Evolutionary conservation across 2,888 invertebrate genomes (phyloP), one percentile per base, ranked within the genome.

Genomic region (Xiphydria camelus): DNA sequence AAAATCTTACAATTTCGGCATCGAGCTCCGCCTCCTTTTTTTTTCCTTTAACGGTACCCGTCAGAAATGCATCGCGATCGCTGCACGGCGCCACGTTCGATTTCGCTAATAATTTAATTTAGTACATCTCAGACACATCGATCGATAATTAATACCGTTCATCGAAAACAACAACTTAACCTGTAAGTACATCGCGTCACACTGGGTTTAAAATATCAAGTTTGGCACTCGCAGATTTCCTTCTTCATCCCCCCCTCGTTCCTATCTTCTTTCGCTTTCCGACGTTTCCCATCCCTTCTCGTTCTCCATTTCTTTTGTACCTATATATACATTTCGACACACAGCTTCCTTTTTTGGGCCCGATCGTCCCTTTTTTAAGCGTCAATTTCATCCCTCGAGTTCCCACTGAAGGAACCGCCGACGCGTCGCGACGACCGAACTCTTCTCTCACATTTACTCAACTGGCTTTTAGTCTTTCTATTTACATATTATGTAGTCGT

Each of bases 71-170:
- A n/a, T n/a, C n/a, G n/a, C n/a, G n/a, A n/a, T n/a, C n/a, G 20
- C 21, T 4, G 12, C 29, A 29, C 29, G 29, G 1, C 12, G 29
- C 29, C 4, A 29, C 7, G 6, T 29, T 6, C 29, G 12, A n/a
- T 15, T 29, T 29, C 15, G 34, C 17, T 57, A 73, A 73, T 75
- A 73, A 75, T 71, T 73, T 71, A 71, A 72, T 52, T 58, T 68
- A 61, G 62, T 68, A 68, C 61, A 70, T 61, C 60, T 66, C 56
- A 60, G 55, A 48, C 38, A 70, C 68, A 70, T 68, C 65, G 60
- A 70, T 66, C 59, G 64, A 61, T 65, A 62, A 66, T 64, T 61
- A 72, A 71, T 73, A 72, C 71, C 71, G 72, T 59, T 66, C 62
- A 64, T 55, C 61, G 49, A 58, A 61, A 66, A 61, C 62, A 68